Base-by-base conservation (phyloP, 1,140 invertebrate species). In the Ectropis grisescens region DNA sequence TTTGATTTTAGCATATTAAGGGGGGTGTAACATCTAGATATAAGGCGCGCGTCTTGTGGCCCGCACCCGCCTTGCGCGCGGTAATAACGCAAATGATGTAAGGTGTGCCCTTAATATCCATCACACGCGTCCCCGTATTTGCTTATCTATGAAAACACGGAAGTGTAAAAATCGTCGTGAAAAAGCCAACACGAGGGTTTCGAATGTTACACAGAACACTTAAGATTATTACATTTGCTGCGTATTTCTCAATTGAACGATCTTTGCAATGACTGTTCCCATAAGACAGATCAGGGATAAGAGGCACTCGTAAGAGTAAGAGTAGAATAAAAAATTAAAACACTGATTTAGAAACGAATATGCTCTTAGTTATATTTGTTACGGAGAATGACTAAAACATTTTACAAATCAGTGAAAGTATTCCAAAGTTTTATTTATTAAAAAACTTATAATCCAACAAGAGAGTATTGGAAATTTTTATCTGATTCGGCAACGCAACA, bases 1-100 rank as follows among this genome's bases (percentile, higher is more conserved):
- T 80, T 80, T 80, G 75, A 76, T 80, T 80, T 80, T 76, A 80
- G 71, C 75, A 80, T 80, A 76, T 80, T 80, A 80, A 76, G 61
- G 58, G 56, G 57, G 49, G 54, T 44, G 64, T 60, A 55, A 58
- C 43, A 67, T 69, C 55, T 64, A 70, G 66, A 69, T 70, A 56
- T 74, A 70, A 80, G 75, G 58, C 70, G 58, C 56, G 56, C 68
- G 64, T 76, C 69, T 76, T 76, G 60, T 27, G 41, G 36, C 55
- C 54, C 67, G 57, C 62, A 33, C 55, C 54, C 67, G 57, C 62
- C 58, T 64, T 42, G 48, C 35, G 42, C 32, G 23, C 32, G 31
- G 62, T 76, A 76, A 80, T 76, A 80, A 76, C 71, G 60, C 60
- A 76, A 76, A 76, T 76, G 71, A 80, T 75, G 70, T 76, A 80